Evolutionary conservation across 2,113 vertebrate genomes (phyloP).

Genomic region (Alces alces): DNA sequence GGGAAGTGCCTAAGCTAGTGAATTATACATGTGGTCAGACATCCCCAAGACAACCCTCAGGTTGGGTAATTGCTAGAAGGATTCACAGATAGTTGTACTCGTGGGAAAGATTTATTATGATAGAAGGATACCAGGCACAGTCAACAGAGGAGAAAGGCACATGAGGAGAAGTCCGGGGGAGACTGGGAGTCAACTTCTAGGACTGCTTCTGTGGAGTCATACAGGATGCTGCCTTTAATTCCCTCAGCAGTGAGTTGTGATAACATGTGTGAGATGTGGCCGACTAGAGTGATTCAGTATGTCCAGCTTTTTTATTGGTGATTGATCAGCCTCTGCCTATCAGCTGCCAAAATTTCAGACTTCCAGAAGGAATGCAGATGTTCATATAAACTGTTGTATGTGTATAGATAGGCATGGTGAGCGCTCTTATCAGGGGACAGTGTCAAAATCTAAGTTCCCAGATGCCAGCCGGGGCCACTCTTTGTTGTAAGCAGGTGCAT

Average conservation of each 20-base stretch:
- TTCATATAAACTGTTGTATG: not conserved
- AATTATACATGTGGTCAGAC: not conserved
- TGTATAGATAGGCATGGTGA: not conserved
- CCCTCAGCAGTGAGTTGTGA: not conserved
- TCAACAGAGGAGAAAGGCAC: not conserved
- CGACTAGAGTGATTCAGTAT: not conserved
- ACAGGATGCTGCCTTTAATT: not conserved
- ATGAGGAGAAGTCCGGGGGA: not conserved
- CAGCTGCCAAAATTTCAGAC: not conserved
- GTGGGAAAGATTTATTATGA: not conserved
- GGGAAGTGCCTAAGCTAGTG: not conserved
- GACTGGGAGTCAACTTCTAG: not conserved
- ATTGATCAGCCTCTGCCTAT: not conserved
- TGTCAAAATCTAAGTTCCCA: not conserved
- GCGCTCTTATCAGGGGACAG: not conserved
- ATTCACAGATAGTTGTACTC: not conserved
- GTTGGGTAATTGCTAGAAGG: not conserved
- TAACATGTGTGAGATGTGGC: not conserved
- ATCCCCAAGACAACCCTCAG: not conserved
- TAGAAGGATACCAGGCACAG: not conserved
- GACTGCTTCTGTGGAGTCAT: not conserved
- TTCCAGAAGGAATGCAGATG: not conserved
- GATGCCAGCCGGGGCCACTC: not conserved
- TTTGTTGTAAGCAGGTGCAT: not conserved
- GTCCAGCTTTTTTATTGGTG: not conserved